These are phyloP conservation scores for Luscinia megarhynchos DNA, from an alignment of 2,797 vertebrate species.

Conservation along the genomic window DNA sequence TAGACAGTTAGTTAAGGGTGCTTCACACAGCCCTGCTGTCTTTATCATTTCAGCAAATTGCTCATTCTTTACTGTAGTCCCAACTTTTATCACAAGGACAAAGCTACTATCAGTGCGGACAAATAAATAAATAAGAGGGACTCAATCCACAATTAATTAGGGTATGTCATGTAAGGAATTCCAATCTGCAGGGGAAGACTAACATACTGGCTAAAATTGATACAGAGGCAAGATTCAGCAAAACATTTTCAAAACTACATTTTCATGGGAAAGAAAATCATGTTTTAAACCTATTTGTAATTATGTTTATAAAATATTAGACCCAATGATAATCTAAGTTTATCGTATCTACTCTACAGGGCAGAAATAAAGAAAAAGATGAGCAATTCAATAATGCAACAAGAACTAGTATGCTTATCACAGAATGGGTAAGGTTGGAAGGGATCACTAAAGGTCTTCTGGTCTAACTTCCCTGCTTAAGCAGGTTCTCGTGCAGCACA, in stretches of 20 bases:
- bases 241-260: not conserved
- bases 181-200: not conserved
- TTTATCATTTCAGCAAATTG: not conserved
- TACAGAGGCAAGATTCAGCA: not conserved
- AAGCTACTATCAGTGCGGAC: not conserved
- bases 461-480: not conserved
- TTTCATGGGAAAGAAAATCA: not conserved
- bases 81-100: not conserved
- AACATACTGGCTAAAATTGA: not conserved
- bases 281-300: not conserved
- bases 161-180: not conserved
- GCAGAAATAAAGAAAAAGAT: not conserved
- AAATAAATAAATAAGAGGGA: not conserved
- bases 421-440: not conserved
- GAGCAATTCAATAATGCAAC: not conserved
- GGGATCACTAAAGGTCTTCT: not conserved
- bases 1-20: not conserved
- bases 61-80: not conserved
- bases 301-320: not conserved
- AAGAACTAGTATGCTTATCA: not conserved
- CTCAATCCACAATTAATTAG: not conserved
- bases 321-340: rapidly evolving
- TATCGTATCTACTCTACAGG: not conserved
- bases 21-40: not conserved
- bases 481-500: not conserved